Evolutionary conservation across 2,797 vertebrate species (phyloP).

Genomic region (Gouania willdenowi): DNA sequence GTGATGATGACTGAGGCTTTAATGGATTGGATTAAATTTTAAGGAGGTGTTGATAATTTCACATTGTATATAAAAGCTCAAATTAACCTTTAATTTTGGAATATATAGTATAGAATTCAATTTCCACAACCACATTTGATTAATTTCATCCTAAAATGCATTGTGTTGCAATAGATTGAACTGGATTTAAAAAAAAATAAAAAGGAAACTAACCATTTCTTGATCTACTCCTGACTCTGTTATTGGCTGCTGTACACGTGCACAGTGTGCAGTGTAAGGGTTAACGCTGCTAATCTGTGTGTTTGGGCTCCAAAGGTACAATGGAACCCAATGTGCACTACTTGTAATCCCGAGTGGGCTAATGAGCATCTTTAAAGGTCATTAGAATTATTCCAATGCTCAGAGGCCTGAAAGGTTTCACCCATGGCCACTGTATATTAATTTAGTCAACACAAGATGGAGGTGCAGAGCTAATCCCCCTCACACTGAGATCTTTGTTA

Average conservation of each 20-base stretch:
- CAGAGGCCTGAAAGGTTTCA: constrained; percentile 17
- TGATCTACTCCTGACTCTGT: background rate
- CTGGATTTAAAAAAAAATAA: no score
- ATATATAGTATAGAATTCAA: no score
- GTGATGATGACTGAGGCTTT: no score
- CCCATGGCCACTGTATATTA: constrained; percentile 10
- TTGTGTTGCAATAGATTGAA: no score
- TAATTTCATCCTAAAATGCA: no score
- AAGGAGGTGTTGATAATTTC: no score
- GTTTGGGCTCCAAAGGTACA: constrained; percentile 16
- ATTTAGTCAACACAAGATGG: constrained; percentile 4
- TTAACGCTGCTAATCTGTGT: constrained; percentile 14
- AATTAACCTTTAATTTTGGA: no score
- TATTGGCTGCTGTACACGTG: background rate
- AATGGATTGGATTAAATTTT: no score
- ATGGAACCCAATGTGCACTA: constrained; percentile 30
- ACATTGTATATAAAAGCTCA: no score
- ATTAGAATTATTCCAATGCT: constrained; percentile 29
- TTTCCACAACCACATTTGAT: no score
- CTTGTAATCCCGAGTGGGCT: constrained; percentile 31
- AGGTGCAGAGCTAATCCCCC: constrained; percentile 31
- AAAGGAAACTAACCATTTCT: no score
- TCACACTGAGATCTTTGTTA: constrained; percentile 53
- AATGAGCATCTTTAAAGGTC: constrained; percentile 38
- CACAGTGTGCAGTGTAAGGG: no score